These are phyloP conservation scores for Aphodius sticticus DNA, from an alignment of 2,888 invertebrate genomes.

Conservation along the genomic window DNA sequence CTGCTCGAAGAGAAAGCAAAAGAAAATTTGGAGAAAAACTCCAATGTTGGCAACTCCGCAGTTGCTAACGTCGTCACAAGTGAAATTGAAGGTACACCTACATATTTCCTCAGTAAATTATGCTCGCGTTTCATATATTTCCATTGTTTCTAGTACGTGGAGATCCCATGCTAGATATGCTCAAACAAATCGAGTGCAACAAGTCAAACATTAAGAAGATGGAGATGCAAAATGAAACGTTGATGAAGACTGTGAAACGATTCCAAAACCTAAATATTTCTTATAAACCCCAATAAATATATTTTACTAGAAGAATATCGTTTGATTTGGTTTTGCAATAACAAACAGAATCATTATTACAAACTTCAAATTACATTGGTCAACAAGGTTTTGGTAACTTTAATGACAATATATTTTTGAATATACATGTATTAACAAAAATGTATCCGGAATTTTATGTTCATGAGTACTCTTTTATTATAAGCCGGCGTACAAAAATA, in stretches of 20 bases:
- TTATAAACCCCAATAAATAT: background rate
- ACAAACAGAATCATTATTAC: too few relatives aligned
- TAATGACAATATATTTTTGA: too few relatives aligned
- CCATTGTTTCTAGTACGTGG: constrained; percentile 30
- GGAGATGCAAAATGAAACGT: constrained; percentile 31
- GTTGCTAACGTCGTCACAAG: background rate
- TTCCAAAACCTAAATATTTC: constrained; percentile 15
- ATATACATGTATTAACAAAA: too few relatives aligned
- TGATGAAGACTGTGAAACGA: constrained; percentile 32
- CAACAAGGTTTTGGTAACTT: too few relatives aligned
- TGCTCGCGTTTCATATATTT: too few relatives aligned
- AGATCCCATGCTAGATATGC: constrained; percentile 35
- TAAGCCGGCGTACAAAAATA: too few relatives aligned
- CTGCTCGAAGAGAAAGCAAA: constrained; percentile 27
- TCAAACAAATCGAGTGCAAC: constrained; percentile 35
- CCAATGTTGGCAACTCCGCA: background rate
- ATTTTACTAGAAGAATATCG: background rate
- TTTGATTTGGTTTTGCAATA: too few relatives aligned
- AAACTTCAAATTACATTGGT: too few relatives aligned
- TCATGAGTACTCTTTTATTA: too few relatives aligned
- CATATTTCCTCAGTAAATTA: background rate
- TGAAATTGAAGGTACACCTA: background rate
- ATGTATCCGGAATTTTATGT: too few relatives aligned
- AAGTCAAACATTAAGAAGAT: constrained; percentile 31
- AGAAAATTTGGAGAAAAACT: background rate